Base-by-base conservation (phyloP, 1,140 invertebrate genomes). In the Goniozus legneri region DNA sequence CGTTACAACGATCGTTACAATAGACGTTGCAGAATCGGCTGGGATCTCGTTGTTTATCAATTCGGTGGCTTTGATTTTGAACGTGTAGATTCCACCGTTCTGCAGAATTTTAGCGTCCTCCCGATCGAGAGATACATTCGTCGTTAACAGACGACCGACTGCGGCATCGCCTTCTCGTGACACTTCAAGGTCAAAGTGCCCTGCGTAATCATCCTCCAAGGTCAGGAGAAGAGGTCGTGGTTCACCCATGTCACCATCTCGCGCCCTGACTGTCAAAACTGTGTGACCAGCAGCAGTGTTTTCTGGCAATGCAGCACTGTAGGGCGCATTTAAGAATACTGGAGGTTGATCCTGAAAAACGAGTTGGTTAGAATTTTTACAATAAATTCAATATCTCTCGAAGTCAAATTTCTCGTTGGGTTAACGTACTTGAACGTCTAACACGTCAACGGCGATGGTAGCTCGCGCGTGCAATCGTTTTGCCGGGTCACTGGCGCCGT, bases 51-150 rank as follows among this genome's bases (percentile, higher is more conserved):
- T 82, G 55, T 88, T 84, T 30, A 88, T 85, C 4, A 89, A 54
- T 69, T 90, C 87, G 3, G 85, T 88, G 0, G 87, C 87, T 68
- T 80, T 82, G 1, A 91, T 76, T 46, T 77, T 78, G 56, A 91
- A 89, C 4, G 77, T 83, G 60, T 91, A 91, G 33, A 90, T 83
- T 0, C 88, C 88, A 1, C 88, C 89, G 59, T 86, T 87, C 54
- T 86, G 83, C 15, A 89, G 65, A 37, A 91, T 84, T 2, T 74
- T 73, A 0, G 83, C 78, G 69, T 88, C 81, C 67, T 91, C 88
- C 41, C 89, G 75, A 60, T 91, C 87, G 8, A 91, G 74, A 0
- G 84, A 81, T 1, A 77, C 73, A 27, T 82, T 76, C 1, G 82
- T 81, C 0, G 88, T 87, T 3, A 84, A 65, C 8, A 91, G 59